Evolutionary conservation across 2,797 vertebrate genomes (phyloP).

Genomic region (Sebastes reedi): DNA sequence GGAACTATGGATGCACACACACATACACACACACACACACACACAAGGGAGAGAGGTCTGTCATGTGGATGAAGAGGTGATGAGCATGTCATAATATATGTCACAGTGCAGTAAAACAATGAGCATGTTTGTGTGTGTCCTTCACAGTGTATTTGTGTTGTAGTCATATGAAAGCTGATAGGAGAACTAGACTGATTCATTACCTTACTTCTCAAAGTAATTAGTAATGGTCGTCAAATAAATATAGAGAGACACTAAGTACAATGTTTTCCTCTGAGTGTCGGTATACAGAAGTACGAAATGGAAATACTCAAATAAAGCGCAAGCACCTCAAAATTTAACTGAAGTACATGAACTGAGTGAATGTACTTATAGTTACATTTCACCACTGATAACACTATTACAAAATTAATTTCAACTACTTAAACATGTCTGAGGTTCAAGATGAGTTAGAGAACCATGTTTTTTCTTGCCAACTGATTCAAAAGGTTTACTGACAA

Average conservation of each 20-base stretch:
- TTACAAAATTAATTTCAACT: neutral
- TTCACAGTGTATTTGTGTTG: neutral
- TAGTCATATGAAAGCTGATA: neutral
- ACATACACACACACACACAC: neutral
- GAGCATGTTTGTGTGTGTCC: neutral
- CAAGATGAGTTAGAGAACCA: neutral
- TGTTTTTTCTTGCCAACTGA: neutral
- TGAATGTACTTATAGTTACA: neutral
- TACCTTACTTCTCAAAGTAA: neutral
- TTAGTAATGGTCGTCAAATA: neutral
- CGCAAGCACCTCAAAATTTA: neutral
- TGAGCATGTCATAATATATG: slow-evolving; percentile 71
- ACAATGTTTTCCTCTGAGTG: neutral
- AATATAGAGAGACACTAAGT: neutral
- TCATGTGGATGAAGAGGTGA: slow-evolving; percentile 59
- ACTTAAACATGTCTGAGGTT: neutral
- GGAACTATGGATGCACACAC: neutral
- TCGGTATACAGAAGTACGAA: neutral
- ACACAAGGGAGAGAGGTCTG: neutral
- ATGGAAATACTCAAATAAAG: neutral
- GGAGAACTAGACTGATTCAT: neutral
- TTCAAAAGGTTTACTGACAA: neutral
- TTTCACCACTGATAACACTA: neutral
- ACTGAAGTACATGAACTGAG: neutral
- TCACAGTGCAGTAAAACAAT: slow-evolving; percentile 27